These are phyloP conservation scores for Prenolepis imparis DNA, from an alignment of 2,888 invertebrate species.

Conservation along the genomic window DNA sequence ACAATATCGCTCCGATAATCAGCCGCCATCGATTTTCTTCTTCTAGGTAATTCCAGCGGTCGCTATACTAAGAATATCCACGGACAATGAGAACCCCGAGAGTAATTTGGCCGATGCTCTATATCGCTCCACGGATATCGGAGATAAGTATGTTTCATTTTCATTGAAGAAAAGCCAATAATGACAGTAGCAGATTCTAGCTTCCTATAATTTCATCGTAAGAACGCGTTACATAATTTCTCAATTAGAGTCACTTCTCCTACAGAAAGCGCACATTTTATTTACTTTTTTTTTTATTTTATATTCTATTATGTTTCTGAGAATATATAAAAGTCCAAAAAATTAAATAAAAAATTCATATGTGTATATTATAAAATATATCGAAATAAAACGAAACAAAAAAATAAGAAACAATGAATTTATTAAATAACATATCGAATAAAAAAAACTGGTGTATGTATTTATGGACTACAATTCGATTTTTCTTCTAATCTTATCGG, in stretches of 20 bases:
- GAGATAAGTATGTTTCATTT: conserved; percentile 16
- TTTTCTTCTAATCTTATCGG: not conserved
- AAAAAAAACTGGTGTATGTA: not conserved
- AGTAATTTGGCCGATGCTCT: conserved; percentile 31
- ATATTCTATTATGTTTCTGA: not conserved
- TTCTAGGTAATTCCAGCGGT: conserved; percentile 52
- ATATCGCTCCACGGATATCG: conserved; percentile 5
- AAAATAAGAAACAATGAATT: not conserved
- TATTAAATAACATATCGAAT: not conserved
- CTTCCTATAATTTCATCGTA: not conserved
- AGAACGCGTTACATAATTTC: not conserved
- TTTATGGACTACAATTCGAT: not conserved
- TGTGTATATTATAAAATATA: not conserved
- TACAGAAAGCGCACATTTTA: not conserved
- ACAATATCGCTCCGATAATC: not conserved
- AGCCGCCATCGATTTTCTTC: conserved; percentile 3
- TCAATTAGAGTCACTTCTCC: not conserved
- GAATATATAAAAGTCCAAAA: not conserved
- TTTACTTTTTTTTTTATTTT: conserved; percentile 1
- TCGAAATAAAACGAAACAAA: not conserved
- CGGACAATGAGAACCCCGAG: conserved; percentile 38
- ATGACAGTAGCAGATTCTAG: not conserved
- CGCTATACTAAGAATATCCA: conserved; percentile 46
- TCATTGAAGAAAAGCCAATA: not conserved
- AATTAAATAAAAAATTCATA: not conserved